Conservation (phyloP, 2,888 invertebrate species). For the Colletes collaris region DNA sequence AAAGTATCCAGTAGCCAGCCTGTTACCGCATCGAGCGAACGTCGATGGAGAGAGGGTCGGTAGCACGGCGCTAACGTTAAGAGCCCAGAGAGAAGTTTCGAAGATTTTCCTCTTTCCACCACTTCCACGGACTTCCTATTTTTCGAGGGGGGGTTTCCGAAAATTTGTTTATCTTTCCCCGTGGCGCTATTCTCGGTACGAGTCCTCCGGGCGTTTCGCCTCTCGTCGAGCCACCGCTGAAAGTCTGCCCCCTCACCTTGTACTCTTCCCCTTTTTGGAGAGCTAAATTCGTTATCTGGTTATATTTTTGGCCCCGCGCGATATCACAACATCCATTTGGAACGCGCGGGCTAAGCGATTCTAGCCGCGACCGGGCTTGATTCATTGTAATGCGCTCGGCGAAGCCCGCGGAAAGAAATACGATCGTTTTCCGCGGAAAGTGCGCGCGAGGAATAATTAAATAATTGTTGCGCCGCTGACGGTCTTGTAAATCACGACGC, state of each 20-base stretch:
- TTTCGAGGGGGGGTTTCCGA: slow-evolving; percentile 30
- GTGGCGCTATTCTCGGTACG: slow-evolving; percentile 57
- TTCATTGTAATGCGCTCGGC: slow-evolving; percentile 56
- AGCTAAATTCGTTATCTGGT: slow-evolving; percentile 66
- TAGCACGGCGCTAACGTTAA: no score
- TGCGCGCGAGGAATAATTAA: slow-evolving; percentile 43
- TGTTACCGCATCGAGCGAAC: no score
- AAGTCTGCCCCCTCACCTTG: slow-evolving; percentile 42
- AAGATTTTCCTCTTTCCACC: neutral
- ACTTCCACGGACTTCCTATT: slow-evolving; percentile 4
- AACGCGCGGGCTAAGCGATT: slow-evolving; percentile 24
- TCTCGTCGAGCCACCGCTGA: slow-evolving; percentile 30
- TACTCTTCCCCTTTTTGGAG: slow-evolving; percentile 21
- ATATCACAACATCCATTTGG: slow-evolving; percentile 67
- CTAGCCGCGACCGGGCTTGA: slow-evolving; percentile 32
- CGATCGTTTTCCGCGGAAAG: slow-evolving; percentile 34
- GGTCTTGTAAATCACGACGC: slow-evolving; percentile 22
- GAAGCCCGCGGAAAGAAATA: slow-evolving; percentile 40
- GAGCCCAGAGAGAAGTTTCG: neutral
- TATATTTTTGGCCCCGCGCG: slow-evolving; percentile 61
- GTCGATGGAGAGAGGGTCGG: no score
- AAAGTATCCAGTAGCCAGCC: no score
- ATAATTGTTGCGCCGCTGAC: slow-evolving; percentile 33
- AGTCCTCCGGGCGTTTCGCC: slow-evolving; percentile 38
- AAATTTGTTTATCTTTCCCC: slow-evolving; percentile 63